Base-by-base conservation (phyloP, 2,888 invertebrate species). In the Parascotia fuliginaria region DNA sequence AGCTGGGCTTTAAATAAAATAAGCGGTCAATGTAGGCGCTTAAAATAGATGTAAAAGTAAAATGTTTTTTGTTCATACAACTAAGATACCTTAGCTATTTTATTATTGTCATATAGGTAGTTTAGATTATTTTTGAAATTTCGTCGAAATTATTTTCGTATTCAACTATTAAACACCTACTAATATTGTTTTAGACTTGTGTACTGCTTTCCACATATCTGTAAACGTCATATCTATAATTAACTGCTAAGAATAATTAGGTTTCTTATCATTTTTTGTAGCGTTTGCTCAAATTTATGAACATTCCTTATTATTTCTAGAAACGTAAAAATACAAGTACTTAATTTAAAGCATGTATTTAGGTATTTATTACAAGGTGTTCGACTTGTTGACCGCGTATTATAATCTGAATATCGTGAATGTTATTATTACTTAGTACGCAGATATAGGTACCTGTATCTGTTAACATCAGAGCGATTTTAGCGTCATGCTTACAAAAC, bases 261-360 rank as follows among this genome's bases (percentile, higher is more conserved):
- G 60, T 59, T 60, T 54, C 45, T 53, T 55, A 53, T 54, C 19
- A 39, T 67, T 59, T 60, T 59, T 62, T 65, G 55, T 67, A 71
- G 67, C 63, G 46, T 65, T 77, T 84, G 85, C 86, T 85, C 86
- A 86, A 86, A 78, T 59, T 75, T 66, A 39, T 70, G 52, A 55
- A 79, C 84, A 85, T 86, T 86, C 86, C 85, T 67, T 56, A 45
- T 42, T 55, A 52, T 56, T 47, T 41, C 40, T 59, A 63, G 55
- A 37, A 42, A 46, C 40, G 60, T 51, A 37, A 40, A n/a, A n/a
- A n/a, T n/a, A n/a, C 5, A 14, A 33, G 11, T 60, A 19, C 58
- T 34, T 29, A 14, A 37, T n/a, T 55, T 39, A 63, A 60, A 48
- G 3, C 33, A 44, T 24, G 42, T 16, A 0, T 16, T n/a, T 33